Conservation (phyloP, 2,797 vertebrate species). For the Acropternis orthonyx region DNA sequence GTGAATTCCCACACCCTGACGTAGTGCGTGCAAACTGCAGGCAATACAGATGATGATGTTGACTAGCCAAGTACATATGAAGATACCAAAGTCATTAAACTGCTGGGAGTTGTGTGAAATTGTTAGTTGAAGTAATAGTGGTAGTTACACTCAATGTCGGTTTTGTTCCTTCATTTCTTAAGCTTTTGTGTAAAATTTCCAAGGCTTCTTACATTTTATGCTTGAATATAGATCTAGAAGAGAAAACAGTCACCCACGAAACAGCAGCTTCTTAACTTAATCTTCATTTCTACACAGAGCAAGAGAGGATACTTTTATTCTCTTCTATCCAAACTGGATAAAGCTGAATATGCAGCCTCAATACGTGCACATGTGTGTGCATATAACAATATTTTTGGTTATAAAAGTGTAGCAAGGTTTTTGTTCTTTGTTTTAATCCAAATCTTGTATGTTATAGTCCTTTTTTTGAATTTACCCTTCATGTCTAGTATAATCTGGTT, state of each 20-base stretch:
- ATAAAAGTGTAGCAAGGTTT: neutral
- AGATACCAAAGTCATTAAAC: neutral
- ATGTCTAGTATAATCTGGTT: neutral
- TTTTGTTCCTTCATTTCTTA: neutral
- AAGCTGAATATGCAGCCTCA: neutral
- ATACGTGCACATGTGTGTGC: neutral
- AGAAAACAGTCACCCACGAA: neutral
- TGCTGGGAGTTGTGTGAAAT: neutral
- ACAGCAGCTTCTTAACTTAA: neutral
- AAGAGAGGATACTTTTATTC: neutral
- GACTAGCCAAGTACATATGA: neutral
- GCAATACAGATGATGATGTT: neutral
- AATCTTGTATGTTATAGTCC: neutral
- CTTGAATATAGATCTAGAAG: neutral
- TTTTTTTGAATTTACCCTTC: neutral
- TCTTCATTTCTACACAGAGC: neutral
- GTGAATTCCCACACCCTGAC: neutral
- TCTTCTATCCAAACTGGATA: neutral
- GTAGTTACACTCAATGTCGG: neutral
- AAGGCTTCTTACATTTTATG: neutral
- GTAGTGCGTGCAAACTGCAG: neutral
- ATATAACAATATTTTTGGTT: neutral
- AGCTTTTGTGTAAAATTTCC: neutral
- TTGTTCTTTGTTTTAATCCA: neutral
- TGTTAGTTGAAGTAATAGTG: neutral